These are phyloP conservation scores for Myathropa florea DNA, from an alignment of 2,888 invertebrate species.

Conservation along the genomic window DNA sequence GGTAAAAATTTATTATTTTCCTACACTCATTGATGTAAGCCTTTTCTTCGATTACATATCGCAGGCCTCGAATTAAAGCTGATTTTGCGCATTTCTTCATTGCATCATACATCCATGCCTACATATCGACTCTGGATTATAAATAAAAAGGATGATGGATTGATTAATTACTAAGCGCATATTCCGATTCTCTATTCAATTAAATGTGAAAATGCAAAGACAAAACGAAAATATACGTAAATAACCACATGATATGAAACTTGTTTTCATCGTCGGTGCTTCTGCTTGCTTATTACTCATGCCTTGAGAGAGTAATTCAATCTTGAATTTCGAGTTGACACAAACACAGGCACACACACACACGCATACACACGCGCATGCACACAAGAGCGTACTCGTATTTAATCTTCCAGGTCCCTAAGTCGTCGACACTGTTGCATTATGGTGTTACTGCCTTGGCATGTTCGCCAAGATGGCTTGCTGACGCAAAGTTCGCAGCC, in stretches of 20 bases:
- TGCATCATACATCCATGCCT: background rate
- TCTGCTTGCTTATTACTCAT: slow-evolving; percentile 58
- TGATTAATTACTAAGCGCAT: background rate
- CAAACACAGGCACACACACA: background rate
- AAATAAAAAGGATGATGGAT: background rate
- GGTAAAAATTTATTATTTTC: background rate
- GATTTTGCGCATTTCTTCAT: background rate
- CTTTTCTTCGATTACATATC: background rate
- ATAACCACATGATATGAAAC: slow-evolving; percentile 32
- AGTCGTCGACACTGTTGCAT: background rate
- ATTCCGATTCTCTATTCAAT: background rate
- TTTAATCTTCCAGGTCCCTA: background rate
- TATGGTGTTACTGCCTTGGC: background rate
- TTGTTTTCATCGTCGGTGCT: slow-evolving; percentile 30
- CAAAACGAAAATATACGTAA: background rate
- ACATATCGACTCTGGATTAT: background rate
- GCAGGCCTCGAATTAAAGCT: background rate
- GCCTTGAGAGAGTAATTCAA: slow-evolving; percentile 30
- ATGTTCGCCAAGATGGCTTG: background rate
- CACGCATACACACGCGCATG: background rate
- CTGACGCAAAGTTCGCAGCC: background rate
- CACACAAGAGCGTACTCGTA: background rate
- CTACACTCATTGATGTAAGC: background rate
- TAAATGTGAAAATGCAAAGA: background rate
- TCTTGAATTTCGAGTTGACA: slow-evolving; percentile 1